Evolutionary conservation across 2,797 vertebrate species (phyloP).

Genomic region (Sus cebifrons): DNA sequence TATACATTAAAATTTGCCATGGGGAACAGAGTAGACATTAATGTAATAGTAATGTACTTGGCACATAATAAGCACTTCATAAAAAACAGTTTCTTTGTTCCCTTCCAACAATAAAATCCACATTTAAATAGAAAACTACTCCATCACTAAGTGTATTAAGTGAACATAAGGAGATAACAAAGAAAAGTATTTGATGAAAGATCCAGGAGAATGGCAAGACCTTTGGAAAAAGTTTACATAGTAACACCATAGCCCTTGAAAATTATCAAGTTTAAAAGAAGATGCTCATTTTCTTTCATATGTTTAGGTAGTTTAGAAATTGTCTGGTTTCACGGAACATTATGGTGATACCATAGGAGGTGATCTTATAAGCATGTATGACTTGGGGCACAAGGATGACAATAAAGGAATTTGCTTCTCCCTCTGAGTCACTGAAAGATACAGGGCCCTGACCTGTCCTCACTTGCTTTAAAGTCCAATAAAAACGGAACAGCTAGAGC

Average conservation of each 20-base stretch:
- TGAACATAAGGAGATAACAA: slow-evolving; percentile 53
- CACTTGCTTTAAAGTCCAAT: too few species aligned
- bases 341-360: neutral
- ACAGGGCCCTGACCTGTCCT: fast-evolving
- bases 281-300: neutral
- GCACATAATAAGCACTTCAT: neutral
- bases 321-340: neutral
- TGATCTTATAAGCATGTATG: neutral
- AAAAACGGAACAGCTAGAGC: neutral
- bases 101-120: neutral
- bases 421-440: neutral
- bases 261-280: neutral
- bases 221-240: slow-evolving; percentile 43
- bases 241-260: neutral
- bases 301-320: neutral
- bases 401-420: neutral
- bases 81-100: slow-evolving; percentile 52
- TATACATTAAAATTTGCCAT: neutral
- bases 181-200: slow-evolving; percentile 60
- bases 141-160: neutral
- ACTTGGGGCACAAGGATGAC: neutral
- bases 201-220: neutral
- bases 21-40: neutral
- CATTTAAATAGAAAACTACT: slow-evolving; percentile 36
- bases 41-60: slow-evolving; percentile 44